phyloP scores from a whole-genome alignment of 2,797 vertebrate species.

The Myotis myotis region DNA sequence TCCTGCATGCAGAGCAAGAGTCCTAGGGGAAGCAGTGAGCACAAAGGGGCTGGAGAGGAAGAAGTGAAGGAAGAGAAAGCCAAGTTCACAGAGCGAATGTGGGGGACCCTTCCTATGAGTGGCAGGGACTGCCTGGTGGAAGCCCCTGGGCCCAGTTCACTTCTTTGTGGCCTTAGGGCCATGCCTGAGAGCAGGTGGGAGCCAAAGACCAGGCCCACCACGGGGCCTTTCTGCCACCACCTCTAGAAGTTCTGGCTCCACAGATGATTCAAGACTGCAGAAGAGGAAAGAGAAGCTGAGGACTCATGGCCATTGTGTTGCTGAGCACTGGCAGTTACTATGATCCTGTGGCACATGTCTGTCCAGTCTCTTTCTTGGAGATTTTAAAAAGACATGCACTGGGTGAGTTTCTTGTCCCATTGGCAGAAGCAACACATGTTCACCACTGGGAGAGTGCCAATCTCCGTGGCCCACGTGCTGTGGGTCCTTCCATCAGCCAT shows the following conservation, averaged over 20 bases:
- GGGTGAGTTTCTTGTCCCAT: background rate
- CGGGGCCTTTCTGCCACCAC: too few species aligned
- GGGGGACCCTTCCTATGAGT: too few species aligned
- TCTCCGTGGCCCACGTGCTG: background rate
- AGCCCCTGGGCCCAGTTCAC: background rate
- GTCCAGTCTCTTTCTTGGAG: background rate
- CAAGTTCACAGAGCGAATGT: background rate
- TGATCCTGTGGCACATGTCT: background rate
- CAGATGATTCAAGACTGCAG: background rate
- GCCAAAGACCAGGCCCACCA: background rate
- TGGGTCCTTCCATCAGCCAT: background rate
- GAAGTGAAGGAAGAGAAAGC: background rate
- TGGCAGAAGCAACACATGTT: background rate
- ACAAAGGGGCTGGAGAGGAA: too few species aligned
- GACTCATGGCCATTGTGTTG: background rate
- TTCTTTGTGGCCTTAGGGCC: background rate
- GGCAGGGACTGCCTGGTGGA: background rate
- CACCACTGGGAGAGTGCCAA: background rate
- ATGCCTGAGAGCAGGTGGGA: background rate
- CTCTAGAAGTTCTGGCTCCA: background rate
- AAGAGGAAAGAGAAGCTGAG: background rate
- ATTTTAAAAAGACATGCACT: background rate
- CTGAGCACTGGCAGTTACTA: background rate
- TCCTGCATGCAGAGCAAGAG: background rate
- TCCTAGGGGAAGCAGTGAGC: background rate